Evolutionary conservation across 2,797 vertebrate genomes (phyloP).

Genomic region (Petrocephalus sullivani): DNA sequence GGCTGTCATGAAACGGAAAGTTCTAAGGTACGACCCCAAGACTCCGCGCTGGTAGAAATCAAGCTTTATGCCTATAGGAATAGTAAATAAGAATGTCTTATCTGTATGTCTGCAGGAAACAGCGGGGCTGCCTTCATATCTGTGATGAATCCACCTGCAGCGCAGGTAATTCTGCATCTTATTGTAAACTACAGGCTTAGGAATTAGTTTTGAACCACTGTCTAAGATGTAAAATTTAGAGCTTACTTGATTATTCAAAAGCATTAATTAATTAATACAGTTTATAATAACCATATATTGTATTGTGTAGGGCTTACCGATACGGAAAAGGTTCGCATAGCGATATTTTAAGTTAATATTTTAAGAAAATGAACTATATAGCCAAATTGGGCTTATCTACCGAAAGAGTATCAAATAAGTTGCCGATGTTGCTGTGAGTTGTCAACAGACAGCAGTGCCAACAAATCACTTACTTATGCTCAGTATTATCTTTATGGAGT

Average conservation of each 20-base stretch:
- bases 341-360: no score
- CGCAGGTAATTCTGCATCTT: slow-evolving; percentile 49
- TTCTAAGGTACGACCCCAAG: slow-evolving; percentile 52
- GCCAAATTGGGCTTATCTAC: no score
- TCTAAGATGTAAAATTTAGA: not conserved
- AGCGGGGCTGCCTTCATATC: slow-evolving; percentile 51
- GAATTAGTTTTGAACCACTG: not conserved
- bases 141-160: slow-evolving; percentile 65
- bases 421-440: no score
- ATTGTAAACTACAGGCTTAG: not conserved
- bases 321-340: no score
- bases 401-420: no score
- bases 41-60: not conserved
- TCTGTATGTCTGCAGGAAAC: slow-evolving; percentile 51
- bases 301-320: no score
- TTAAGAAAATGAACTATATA: no score
- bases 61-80: not conserved
- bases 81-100: not conserved
- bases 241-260: not conserved
- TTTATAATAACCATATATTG: no score
- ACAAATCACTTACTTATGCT: no score
- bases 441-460: no score
- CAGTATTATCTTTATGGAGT: no score
- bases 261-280: not conserved
- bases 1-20: slow-evolving; percentile 60